phyloP scores from a whole-genome alignment of 2,797 vertebrate species.

The Simalia tracyae region DNA sequence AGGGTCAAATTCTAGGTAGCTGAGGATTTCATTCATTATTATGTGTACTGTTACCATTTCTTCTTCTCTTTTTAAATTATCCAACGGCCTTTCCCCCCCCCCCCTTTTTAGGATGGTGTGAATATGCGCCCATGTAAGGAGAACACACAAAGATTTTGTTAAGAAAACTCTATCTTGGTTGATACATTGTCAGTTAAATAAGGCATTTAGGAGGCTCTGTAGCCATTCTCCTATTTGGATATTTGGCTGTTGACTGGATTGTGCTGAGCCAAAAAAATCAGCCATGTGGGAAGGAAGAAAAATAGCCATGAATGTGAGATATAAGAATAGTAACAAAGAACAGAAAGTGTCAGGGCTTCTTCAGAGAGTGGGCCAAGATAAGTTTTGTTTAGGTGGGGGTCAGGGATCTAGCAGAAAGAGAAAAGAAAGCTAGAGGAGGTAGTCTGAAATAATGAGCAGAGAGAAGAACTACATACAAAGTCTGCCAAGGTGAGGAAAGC shows the following conservation, averaged over 20 bases:
- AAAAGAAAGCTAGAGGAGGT: background rate
- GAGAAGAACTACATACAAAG: too few relatives aligned
- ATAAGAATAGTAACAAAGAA: background rate
- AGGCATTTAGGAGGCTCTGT: background rate
- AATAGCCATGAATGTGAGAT: background rate
- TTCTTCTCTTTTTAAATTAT: conserved; percentile 42
- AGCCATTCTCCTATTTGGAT: background rate
- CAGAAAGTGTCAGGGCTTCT: background rate
- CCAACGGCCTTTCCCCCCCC: background rate
- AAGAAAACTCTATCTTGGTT: background rate
- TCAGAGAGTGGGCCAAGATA: background rate
- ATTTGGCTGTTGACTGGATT: background rate
- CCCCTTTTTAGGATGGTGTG: conserved; percentile 43
- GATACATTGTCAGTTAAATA: background rate
- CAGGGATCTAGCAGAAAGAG: background rate
- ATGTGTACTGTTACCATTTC: conserved; percentile 17
- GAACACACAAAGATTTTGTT: background rate
- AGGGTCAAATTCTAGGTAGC: conserved; percentile 57
- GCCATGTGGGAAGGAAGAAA: background rate
- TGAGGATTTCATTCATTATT: conserved; percentile 49
- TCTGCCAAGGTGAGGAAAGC: background rate
- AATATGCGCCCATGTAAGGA: conserved; percentile 45
- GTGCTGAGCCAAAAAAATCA: background rate
- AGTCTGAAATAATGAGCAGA: background rate
- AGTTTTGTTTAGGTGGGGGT: background rate